Evolutionary conservation across 2,113 vertebrate species (phyloP).

Genomic region (Sminthopsis crassicaudata): DNA sequence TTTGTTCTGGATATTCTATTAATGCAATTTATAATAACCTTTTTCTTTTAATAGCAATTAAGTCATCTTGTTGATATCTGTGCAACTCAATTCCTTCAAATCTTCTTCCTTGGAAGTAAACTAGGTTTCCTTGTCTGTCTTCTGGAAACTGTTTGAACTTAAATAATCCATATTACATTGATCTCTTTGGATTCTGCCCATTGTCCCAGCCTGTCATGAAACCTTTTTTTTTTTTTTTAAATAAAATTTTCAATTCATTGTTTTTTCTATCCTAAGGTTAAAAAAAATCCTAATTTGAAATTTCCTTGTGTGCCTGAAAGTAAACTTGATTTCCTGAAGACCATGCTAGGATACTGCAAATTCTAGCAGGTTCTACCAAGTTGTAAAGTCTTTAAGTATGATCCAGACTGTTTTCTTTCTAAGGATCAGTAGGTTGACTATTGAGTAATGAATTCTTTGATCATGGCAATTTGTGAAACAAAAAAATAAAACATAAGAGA

Average conservation of each 20-base stretch:
- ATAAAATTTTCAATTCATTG: neutral
- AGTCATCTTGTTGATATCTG: neutral
- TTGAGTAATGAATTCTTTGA: neutral
- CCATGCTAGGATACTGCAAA: neutral
- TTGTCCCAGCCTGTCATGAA: neutral
- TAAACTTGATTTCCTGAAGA: neutral
- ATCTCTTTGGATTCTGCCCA: neutral
- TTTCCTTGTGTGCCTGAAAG: neutral
- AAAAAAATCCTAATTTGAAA: neutral
- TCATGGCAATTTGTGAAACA: neutral
- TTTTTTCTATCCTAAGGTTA: neutral
- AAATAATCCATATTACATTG: neutral
- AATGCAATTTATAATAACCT: neutral
- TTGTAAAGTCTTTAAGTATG: neutral
- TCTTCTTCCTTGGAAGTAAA: neutral
- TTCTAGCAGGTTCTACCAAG: neutral
- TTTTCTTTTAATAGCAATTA: neutral
- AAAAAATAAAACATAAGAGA: neutral
- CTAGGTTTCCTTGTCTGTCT: neutral
- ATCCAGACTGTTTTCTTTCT: neutral
- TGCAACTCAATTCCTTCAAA: neutral
- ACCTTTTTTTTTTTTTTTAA: neutral
- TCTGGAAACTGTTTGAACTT: neutral
- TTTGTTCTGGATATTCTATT: neutral
- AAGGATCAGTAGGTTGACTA: neutral